Conservation (phyloP, 2,888 invertebrate genomes). For the Salticus scenicus region DNA sequence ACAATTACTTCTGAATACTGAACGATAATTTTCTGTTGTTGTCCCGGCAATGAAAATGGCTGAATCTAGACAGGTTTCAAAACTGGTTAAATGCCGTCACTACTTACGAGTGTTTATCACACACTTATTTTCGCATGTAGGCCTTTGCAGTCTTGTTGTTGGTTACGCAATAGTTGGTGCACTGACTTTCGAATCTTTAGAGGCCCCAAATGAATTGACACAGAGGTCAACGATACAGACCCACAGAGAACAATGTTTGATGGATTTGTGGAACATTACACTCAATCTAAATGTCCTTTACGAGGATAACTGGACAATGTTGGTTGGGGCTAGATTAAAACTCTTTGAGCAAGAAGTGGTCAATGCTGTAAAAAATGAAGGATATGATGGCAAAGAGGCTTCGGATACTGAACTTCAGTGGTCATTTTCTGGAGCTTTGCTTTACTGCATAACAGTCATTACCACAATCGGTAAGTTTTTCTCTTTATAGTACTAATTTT, state of each 20-base stretch:
- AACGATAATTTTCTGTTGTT: too few species aligned
- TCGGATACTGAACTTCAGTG: slow-evolving; percentile 79
- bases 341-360: slow-evolving; percentile 88
- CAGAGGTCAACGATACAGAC: slow-evolving; percentile 58
- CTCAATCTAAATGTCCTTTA: slow-evolving; percentile 88
- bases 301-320: slow-evolving; percentile 87
- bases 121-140: slow-evolving; percentile 77
- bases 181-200: slow-evolving; percentile 73
- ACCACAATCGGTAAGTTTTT: slow-evolving; percentile 92
- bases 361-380: slow-evolving; percentile 81
- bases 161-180: slow-evolving; percentile 77
- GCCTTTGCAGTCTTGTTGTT: slow-evolving; percentile 77
- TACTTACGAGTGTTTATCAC: slow-evolving; percentile 73
- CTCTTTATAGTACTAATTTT: too few species aligned
- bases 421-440: slow-evolving; percentile 88
- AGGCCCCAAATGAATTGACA: slow-evolving; percentile 74
- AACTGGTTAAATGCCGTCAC: slow-evolving; percentile 49
- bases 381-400: slow-evolving; percentile 74
- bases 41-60: too few species aligned
- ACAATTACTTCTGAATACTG: too few species aligned
- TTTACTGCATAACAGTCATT: slow-evolving; percentile 90
- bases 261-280: slow-evolving; percentile 87
- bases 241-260: slow-evolving; percentile 58
- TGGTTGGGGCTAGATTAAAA: slow-evolving; percentile 85
- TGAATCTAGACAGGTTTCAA: slow-evolving; percentile 36